These are phyloP conservation scores for Xenopus borealis DNA, from an alignment of 2,113 vertebrate genomes.

Conservation along the genomic window DNA sequence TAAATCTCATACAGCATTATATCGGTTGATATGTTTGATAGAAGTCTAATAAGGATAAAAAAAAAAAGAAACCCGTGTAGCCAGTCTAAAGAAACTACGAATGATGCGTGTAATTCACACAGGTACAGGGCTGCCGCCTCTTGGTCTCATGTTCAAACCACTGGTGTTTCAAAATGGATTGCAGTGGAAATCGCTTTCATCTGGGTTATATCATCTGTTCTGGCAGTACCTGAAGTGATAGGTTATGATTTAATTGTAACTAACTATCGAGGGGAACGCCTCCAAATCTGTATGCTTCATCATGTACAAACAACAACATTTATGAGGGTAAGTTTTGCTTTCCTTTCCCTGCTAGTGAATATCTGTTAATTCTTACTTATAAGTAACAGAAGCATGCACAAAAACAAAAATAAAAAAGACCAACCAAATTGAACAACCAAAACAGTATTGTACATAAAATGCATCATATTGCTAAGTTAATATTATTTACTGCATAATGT, in stretches of 20 bases:
- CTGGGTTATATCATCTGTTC: slow-evolving; percentile 80
- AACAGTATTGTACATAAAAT: too few relatives aligned
- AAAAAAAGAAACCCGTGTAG: too few relatives aligned
- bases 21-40: too few relatives aligned
- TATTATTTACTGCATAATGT: too few relatives aligned
- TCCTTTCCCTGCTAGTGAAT: too few relatives aligned
- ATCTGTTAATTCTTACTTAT: not conserved
- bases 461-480: too few relatives aligned
- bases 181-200: slow-evolving; percentile 83
- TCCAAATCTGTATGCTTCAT: slow-evolving; percentile 81
- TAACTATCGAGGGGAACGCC: slow-evolving; percentile 74
- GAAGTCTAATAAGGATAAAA: too few relatives aligned
- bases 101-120: slow-evolving; percentile 1
- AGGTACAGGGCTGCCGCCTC: slow-evolving; percentile 88
- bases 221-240: slow-evolving; percentile 85
- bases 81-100: too few relatives aligned
- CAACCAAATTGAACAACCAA: too few relatives aligned
- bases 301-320: slow-evolving; percentile 77
- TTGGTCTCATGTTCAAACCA: slow-evolving; percentile 85
- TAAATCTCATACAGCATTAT: too few relatives aligned
- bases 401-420: not conserved
- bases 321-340: slow-evolving; percentile 76
- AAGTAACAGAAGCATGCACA: rapidly evolving
- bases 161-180: slow-evolving; percentile 79
- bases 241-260: slow-evolving; percentile 82